These are phyloP conservation scores for Chamaedrilus cognettii DNA, from an alignment of 2,888 invertebrate genomes.

Conservation along the genomic window DNA sequence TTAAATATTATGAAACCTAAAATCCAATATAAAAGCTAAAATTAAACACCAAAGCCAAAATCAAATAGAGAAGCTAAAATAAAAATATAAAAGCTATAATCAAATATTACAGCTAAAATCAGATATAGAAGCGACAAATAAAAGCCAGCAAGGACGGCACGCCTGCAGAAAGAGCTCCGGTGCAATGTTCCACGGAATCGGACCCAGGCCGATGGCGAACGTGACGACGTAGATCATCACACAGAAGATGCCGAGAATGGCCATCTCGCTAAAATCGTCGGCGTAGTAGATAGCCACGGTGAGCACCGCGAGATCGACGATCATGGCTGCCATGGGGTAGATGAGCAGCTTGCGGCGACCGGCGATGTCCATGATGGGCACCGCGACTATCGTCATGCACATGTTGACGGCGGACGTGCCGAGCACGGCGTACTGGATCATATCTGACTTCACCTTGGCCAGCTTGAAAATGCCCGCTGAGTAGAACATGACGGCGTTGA, in stretches of 20 bases:
- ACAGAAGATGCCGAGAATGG: conserved; percentile 65
- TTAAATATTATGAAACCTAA: too few relatives aligned
- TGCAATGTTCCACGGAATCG: conserved; percentile 93
- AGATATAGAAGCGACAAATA: too few relatives aligned
- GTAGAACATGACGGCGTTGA: conserved; percentile 98
- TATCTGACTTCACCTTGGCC: conserved; percentile 74
- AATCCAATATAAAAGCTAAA: too few relatives aligned
- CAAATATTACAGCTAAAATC: too few relatives aligned
- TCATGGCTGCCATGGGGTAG: conserved; percentile 79
- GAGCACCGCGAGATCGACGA: conserved; percentile 71
- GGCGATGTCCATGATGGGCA: conserved; percentile 91
- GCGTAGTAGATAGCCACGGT: conserved; percentile 61
- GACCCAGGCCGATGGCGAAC: conserved; percentile 88
- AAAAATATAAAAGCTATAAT: too few relatives aligned
- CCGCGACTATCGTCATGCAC: conserved; percentile 82
- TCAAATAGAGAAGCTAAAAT: too few relatives aligned
- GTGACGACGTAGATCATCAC: conserved; percentile 82
- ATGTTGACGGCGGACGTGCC: conserved; percentile 96
- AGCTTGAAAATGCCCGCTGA: conserved; percentile 89
- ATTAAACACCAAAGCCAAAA: too few relatives aligned
- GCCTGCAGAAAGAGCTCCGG: conserved; percentile 93
- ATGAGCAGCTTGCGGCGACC: conserved; percentile 89
- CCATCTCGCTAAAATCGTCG: conserved; percentile 34
- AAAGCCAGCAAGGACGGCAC: too few relatives aligned
- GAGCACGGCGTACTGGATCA: conserved; percentile 92